phyloP scores from a whole-genome alignment of 35 echinoderm and acorn worm genomes.

The Strongylocentrotus purpuratus region DNA sequence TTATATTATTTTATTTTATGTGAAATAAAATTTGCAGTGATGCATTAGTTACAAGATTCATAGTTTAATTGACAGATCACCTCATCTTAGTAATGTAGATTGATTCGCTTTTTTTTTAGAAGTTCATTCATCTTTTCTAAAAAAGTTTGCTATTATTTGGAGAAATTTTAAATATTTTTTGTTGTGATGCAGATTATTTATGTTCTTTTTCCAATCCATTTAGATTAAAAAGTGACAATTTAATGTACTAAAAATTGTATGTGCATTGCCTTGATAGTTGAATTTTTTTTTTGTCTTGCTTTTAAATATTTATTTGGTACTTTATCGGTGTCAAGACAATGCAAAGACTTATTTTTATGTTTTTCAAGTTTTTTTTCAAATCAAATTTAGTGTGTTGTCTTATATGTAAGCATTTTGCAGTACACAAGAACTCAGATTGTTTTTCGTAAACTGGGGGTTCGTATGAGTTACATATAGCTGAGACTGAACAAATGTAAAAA shows the following conservation, averaged over 20 bases:
- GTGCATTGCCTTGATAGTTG: not conserved
- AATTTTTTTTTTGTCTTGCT: no score
- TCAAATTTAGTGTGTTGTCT: not conserved
- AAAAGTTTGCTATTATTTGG: not conserved
- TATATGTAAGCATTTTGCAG: not conserved
- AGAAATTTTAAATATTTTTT: not conserved
- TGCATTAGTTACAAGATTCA: not conserved
- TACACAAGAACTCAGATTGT: no score
- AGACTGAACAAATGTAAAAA: no score
- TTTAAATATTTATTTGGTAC: not conserved
- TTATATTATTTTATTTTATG: not conserved
- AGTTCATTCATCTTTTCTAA: not conserved
- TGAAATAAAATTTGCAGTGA: not conserved
- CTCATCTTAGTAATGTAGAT: not conserved
- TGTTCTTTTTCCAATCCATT: not conserved
- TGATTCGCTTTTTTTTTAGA: not conserved
- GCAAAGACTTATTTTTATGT: not conserved
- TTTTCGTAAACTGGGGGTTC: no score
- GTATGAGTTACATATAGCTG: no score
- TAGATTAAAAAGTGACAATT: not conserved
- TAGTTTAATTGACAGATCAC: not conserved
- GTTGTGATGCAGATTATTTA: not conserved
- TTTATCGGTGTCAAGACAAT: not conserved
- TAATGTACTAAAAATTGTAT: not conserved
- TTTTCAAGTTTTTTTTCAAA: not conserved